Base-by-base conservation (phyloP, 1,140 invertebrate species). In the Tyrophagus putrescentiae region DNA sequence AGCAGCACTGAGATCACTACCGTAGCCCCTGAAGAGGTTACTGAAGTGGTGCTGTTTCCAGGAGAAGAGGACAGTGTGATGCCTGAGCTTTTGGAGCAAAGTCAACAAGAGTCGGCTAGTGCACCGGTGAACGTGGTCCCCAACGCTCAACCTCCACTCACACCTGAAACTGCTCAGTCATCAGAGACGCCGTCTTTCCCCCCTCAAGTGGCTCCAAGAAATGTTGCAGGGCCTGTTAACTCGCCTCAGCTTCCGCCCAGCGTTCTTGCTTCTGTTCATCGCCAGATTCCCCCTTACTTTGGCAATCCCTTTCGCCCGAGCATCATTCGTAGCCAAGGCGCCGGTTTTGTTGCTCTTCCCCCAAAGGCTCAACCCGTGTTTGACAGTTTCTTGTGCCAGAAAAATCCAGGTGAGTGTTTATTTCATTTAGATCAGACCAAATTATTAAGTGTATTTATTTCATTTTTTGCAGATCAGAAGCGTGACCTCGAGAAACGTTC, bases 301-400 rank as follows among this genome's bases (percentile, higher is more conserved):
- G 45, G 45, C 7, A 7, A 48, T 21, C 45, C 45, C 23, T 48
- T 48, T 21, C 7, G 45, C 9, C 45, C 45, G 9, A 18, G 7
- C 18, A 7, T 48, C 7, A 18, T 48, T 21, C 45, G 45, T 25
- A 48, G 18, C 31, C 45, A 48, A 48, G 7, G 7, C 7, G 23
- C 45, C 7, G 31, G 7, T 48, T 48, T 48, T 48, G 18, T 48
- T 7, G 45, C 45, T 25, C 45, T 48, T 48, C 45, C 45, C 21
- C 45, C 45, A 7, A 48, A 21, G 31, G 45, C 23, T 6, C 7
- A 48, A 18, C 45, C 45, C 13, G 18, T 29, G 31, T 48, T 48
- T 29, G 45, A 48, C 31, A 25, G 45, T 29, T 48, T 21, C 31
- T 21, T 18, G 21, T 39, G 36, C 21, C 36, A 39, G 13, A 39